These are phyloP conservation scores for Panagrolaimus sp. DNA, from an alignment of 1,140 invertebrate species.

Conservation along the genomic window DNA sequence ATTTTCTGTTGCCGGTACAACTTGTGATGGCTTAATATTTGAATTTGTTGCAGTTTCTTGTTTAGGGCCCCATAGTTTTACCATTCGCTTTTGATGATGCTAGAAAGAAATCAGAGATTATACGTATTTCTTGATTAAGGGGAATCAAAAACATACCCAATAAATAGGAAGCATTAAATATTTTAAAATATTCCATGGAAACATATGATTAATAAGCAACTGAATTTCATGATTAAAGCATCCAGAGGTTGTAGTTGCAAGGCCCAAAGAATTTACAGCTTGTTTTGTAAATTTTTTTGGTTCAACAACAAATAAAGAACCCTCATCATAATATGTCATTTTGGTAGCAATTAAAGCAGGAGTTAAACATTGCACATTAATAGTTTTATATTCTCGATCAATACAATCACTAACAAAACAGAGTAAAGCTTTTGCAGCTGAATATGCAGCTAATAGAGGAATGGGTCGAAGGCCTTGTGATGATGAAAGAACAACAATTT, in stretches of 20 bases:
- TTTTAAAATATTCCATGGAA: conserved; percentile 41
- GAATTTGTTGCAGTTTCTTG: background rate
- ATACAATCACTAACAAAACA: conserved; percentile 47
- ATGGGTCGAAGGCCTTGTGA: conserved; percentile 50
- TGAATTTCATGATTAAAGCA: conserved; percentile 56
- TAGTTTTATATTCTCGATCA: conserved; percentile 51
- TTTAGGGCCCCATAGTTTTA: conserved; percentile 26
- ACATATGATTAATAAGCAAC: conserved; percentile 34
- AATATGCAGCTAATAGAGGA: conserved; percentile 51
- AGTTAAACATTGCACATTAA: conserved; percentile 51
- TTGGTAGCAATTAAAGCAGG: conserved; percentile 53
- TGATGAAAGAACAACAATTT: conserved; percentile 50
- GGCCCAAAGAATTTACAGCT: conserved; percentile 42
- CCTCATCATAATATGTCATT: conserved; percentile 53
- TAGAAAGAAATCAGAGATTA: no score
- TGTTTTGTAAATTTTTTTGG: conserved; percentile 46
- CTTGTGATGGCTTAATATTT: no score
- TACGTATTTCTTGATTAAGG: no score
- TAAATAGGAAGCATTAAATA: conserved; percentile 46
- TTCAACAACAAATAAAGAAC: conserved; percentile 50
- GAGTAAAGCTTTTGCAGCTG: conserved; percentile 43
- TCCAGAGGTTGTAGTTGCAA: conserved; percentile 43
- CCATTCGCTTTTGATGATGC: conserved; percentile 39
- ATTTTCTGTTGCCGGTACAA: no score
- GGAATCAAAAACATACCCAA: no score